Conservation (phyloP, 1,140 invertebrate species). For the Macrocentrus cingulum region DNA sequence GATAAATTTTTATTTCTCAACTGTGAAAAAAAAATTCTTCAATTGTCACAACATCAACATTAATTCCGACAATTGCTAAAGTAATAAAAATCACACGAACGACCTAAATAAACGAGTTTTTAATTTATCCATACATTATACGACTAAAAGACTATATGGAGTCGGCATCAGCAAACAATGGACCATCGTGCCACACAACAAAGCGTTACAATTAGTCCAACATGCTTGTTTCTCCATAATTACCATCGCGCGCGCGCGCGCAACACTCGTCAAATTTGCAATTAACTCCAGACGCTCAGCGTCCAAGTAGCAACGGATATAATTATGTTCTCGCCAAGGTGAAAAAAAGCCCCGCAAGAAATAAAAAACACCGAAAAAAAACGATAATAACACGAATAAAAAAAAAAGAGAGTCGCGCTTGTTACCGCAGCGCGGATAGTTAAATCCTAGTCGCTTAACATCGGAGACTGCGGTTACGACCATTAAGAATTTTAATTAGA, state of each 20-base stretch:
- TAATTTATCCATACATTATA: no score
- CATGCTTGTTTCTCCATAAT: background rate
- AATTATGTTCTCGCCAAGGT: background rate
- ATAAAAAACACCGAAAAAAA: background rate
- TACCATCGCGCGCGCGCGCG: no score
- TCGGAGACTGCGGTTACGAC: constrained; percentile 23
- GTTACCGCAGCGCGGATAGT: constrained; percentile 11
- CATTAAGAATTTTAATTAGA: constrained; percentile 48
- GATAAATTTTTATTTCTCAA: no score
- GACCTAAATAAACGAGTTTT: no score
- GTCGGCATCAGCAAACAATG: background rate
- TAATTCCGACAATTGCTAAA: no score
- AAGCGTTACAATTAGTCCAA: constrained; percentile 14
- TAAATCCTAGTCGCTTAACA: constrained; percentile 19
- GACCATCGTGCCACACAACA: background rate
- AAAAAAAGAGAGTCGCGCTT: background rate
- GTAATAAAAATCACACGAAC: no score
- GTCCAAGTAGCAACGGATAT: background rate
- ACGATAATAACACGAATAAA: constrained; percentile 10
- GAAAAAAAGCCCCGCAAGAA: background rate
- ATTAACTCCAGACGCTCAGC: constrained; percentile 9
- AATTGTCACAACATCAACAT: no score
- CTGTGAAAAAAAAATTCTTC: no score
- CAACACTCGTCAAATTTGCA: constrained; percentile 18
- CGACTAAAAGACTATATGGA: no score